These are phyloP conservation scores for Yoshiicerus persimilis DNA, from an alignment of 1,140 invertebrate genomes.

Conservation along the genomic window DNA sequence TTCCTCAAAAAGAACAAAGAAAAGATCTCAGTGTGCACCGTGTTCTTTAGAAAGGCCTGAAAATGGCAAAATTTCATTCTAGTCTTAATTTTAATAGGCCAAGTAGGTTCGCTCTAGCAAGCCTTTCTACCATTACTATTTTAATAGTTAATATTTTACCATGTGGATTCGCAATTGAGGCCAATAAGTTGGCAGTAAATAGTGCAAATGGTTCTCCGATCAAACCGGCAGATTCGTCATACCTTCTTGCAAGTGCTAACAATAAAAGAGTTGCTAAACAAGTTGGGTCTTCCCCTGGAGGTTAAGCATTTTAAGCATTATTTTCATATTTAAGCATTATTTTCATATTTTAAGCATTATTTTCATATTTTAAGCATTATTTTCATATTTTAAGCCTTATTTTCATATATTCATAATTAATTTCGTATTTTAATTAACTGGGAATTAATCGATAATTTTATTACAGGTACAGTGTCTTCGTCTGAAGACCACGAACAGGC, in stretches of 20 bases:
- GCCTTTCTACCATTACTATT: not conserved
- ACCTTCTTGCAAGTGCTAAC: not conserved
- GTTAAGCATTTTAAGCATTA: not conserved
- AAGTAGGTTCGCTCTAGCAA: not conserved
- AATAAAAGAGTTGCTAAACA: constrained; percentile 31
- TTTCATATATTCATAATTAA: not conserved
- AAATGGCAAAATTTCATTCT: not conserved
- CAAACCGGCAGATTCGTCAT: not conserved
- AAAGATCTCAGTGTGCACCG: not conserved
- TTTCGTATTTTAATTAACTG: not conserved
- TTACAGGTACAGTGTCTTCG: not conserved
- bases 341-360: not conserved
- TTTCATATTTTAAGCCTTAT: too few relatives aligned
- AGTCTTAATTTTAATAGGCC: not conserved
- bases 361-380: not conserved
- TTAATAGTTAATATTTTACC: not conserved
- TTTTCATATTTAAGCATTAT: not conserved
- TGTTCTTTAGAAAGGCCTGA: not conserved
- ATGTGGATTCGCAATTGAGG: not conserved
- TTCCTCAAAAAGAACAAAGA: not conserved
- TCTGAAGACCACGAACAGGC: not conserved
- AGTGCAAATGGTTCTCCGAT: not conserved
- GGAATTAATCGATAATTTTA: not conserved
- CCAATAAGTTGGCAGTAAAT: not conserved
- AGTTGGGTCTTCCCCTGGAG: constrained; percentile 12